phyloP scores from a whole-genome alignment of 2,113 vertebrate genomes.

The Poecile atricapillus region DNA sequence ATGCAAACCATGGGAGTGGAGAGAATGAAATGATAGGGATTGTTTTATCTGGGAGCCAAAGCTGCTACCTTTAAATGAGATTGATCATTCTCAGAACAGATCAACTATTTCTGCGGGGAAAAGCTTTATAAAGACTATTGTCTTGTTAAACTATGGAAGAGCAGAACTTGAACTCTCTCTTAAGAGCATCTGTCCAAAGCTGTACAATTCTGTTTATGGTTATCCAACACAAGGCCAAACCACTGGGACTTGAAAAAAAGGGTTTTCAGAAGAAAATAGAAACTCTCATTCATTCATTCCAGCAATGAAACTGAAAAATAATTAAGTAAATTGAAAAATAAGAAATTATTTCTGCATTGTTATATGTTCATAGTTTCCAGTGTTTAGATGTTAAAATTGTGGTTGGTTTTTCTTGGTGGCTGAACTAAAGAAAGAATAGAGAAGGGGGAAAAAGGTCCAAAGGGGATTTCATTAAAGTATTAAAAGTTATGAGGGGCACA shows the following conservation, averaged over 20 bases:
- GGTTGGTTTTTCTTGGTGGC: constrained; percentile 34
- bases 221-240: constrained; percentile 51
- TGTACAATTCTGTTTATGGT: constrained; percentile 62
- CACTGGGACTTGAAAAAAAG: constrained; percentile 62
- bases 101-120: constrained; percentile 33
- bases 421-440: constrained; percentile 54
- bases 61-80: constrained; percentile 13
- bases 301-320: constrained; percentile 64
- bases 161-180: constrained; percentile 43
- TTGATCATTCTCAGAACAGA: neutral
- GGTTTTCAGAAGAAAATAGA: constrained; percentile 55
- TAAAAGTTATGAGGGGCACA: constrained; percentile 56
- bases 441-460: constrained; percentile 10
- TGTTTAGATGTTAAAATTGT: constrained; percentile 46
- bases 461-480: constrained; percentile 65
- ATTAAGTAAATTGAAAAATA: constrained; percentile 67
- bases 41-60: constrained; percentile 13
- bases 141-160: constrained; percentile 56
- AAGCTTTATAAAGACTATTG: constrained; percentile 46
- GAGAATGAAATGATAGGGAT: neutral
- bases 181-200: constrained; percentile 46
- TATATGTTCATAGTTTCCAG: constrained; percentile 66
- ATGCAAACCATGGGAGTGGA: neutral
- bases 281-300: constrained; percentile 60
- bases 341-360: constrained; percentile 62